Evolutionary conservation across 2,113 vertebrate genomes (phyloP), one percentile per base, ranked within the genome.

Genomic region (Melanerpes aurifrons): DNA sequence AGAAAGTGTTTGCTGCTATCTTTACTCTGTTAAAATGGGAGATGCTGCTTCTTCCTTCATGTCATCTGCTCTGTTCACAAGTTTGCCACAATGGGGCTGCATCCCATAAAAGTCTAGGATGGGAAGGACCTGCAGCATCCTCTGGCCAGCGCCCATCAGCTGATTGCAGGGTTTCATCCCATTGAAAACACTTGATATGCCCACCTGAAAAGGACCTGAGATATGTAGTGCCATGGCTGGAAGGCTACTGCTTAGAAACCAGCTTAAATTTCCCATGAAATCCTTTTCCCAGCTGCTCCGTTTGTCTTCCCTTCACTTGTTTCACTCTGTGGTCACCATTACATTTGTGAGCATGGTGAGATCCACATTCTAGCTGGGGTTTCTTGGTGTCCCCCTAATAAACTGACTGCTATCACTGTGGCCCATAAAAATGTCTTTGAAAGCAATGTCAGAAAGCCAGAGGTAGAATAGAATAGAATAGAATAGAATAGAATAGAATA

Each of bases 341-440:
- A 79, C 8, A 6, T 78, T 85, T 83, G 48, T 2, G 2, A 69
- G 35, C 75, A 81, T 1, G 8, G 67, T 77, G 82, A 2, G 20
- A 91, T 85, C 61, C 28, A 76, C 35, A 29, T 56, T 31, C 22
- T 35, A n/a, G 66, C 6, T 62, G 50, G 87, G 62, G 57, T 12
- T 92, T 75, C 66, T 78, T 4, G 2, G 71, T 8, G 14, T 66
- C 86, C 50, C 45, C 62, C 63, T 78, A 66, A 90, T 62, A 81
- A 90, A 94, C 62, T 0, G 15, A 63, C 20, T 40, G 75, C 78
- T 93, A 93, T 87, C 82, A 83, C 59, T 8, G 29, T 4, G 32
- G 73, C 73, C 82, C 87, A 88, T 87, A 95, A 81, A 86, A 95
- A 94, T 56, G 66, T 28, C 87, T 95, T 90, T 86, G 86, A 94